Percentiles rank a stretch among this genome's conserved stretches.
Evolutionary conservation across 1,140 invertebrate species (phyloP).

Genomic region (Pantala flavescens): DNA sequence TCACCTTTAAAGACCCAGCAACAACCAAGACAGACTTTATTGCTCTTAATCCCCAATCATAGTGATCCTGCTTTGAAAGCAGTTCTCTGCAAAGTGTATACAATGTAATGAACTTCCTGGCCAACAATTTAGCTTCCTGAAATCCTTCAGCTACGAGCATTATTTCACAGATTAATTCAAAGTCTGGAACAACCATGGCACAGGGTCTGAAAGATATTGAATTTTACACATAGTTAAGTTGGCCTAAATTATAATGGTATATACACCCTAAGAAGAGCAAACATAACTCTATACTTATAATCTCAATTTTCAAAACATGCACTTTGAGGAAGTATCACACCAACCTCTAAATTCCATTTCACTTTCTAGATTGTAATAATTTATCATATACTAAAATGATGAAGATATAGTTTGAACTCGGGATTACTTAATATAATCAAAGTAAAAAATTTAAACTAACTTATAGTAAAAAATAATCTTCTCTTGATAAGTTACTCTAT

Average conservation of each 20-base stretch:
- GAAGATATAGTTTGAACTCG: too few species aligned
- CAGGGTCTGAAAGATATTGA: conserved; percentile 58
- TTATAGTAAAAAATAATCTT: too few species aligned
- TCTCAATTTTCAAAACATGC: not conserved
- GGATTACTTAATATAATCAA: too few species aligned
- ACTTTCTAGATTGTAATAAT: too few species aligned
- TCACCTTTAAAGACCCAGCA: conserved; percentile 66
- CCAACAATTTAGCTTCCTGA: conserved; percentile 70
- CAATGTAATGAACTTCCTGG: conserved; percentile 84
- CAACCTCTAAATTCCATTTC: too few species aligned
- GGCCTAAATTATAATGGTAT: too few species aligned
- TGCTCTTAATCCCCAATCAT: conserved; percentile 87
- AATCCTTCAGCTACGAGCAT: conserved; percentile 91
- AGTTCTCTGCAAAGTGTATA: conserved; percentile 80
- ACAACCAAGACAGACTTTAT: conserved; percentile 90
- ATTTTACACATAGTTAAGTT: conserved; percentile 28
- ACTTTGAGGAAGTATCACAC: too few species aligned
- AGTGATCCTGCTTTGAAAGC: conserved; percentile 87
- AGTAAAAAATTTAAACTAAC: too few species aligned
- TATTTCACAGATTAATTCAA: conserved; percentile 87
- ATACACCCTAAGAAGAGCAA: not conserved
- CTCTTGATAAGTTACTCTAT: too few species aligned
- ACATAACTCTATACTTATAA: not conserved
- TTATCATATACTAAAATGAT: too few species aligned
- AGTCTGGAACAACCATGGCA: conserved; percentile 90